Percentiles rank a stretch among this genome's conserved stretches.
Evolutionary conservation across 2,113 vertebrate species (phyloP).

Genomic region (Hydropotes inermis): DNA sequence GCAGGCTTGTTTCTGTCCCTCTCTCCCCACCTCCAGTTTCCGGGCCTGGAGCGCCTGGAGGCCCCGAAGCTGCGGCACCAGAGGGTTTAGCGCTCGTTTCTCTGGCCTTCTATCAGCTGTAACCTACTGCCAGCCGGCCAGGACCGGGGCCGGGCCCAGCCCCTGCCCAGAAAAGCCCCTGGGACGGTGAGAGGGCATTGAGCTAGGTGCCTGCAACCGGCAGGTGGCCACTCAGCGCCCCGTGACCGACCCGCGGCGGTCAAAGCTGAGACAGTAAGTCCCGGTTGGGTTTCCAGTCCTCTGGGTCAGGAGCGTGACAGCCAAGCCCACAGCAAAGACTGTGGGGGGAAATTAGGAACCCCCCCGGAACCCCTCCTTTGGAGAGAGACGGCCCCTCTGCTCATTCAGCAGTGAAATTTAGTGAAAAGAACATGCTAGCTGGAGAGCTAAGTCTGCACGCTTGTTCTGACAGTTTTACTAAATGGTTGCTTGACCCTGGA

Average conservation of each 20-base stretch:
- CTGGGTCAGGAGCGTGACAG: neutral
- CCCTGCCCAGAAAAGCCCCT: neutral
- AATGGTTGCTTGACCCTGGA: neutral
- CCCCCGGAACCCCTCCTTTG: neutral
- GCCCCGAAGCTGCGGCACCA: too few relatives aligned
- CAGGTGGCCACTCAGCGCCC: neutral
- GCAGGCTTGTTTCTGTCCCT: neutral
- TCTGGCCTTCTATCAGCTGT: neutral
- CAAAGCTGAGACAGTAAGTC: neutral
- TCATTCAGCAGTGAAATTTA: neutral
- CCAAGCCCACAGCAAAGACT: neutral
- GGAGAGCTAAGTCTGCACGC: fast-evolving
- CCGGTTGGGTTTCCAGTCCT: neutral
- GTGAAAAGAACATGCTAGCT: neutral
- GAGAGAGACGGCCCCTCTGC: neutral
- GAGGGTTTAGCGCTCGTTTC: neutral
- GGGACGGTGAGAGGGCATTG: neutral
- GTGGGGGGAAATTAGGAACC: too few relatives aligned
- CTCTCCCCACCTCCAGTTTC: neutral
- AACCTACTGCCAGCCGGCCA: neutral
- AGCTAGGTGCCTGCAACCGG: neutral
- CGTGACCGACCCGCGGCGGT: neutral
- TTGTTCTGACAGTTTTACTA: neutral
- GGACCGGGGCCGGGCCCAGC: neutral
- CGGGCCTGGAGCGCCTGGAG: neutral